These are phyloP conservation scores for Myiozetetes cayanensis DNA, from an alignment of 2,113 vertebrate genomes.

Conservation along the genomic window DNA sequence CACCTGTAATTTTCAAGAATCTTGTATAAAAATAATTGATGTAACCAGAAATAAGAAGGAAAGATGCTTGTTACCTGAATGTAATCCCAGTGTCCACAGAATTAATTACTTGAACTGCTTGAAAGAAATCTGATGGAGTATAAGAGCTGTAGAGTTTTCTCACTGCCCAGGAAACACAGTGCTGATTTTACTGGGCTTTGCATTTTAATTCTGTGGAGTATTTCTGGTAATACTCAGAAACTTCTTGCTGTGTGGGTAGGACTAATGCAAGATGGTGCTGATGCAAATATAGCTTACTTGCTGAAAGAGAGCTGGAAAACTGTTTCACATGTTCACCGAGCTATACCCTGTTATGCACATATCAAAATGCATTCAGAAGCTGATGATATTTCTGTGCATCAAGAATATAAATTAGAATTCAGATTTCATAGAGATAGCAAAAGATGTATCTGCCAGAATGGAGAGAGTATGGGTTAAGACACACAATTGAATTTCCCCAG, in stretches of 20 bases:
- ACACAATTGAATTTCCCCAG: neutral
- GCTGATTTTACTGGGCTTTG: neutral
- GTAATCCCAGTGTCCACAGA: neutral
- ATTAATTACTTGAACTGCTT: neutral
- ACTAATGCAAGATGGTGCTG: conserved; percentile 39
- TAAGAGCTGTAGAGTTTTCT: neutral
- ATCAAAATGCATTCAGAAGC: neutral
- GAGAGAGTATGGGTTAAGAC: neutral
- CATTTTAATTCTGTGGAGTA: neutral
- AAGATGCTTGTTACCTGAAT: neutral
- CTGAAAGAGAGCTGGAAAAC: neutral
- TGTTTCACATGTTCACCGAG: neutral
- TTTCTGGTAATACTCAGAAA: neutral
- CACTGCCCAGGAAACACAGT: neutral
- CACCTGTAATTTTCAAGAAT: neutral
- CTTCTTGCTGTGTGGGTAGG: conserved; percentile 25
- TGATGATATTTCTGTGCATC: neutral
- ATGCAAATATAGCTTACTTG: conserved; percentile 29
- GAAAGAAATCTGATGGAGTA: neutral
- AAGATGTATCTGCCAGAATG: neutral
- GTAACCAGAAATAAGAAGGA: neutral
- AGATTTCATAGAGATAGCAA: neutral
- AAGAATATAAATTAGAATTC: neutral
- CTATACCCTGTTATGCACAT: neutral
- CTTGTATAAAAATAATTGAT: neutral